Percentiles rank a stretch among this genome's conserved stretches.
Evolutionary conservation across 2,797 vertebrate genomes (phyloP).

Genomic region (Pipistrellus pygmaeus): DNA sequence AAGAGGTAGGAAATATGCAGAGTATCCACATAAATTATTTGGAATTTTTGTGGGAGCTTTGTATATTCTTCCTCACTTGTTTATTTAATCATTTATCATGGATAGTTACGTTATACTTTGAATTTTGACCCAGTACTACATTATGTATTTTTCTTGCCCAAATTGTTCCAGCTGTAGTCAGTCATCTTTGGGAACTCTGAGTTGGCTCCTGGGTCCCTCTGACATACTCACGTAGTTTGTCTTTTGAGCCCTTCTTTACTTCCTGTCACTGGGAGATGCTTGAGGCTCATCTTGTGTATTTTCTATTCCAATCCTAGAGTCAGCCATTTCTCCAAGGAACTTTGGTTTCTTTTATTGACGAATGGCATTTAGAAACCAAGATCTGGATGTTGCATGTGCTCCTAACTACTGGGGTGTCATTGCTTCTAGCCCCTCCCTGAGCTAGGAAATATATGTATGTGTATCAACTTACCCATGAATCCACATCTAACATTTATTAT

Average conservation of each 20-base stretch:
- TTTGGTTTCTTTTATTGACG: neutral
- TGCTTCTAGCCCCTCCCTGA: neutral
- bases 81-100: neutral
- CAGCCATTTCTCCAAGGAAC: neutral
- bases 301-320: neutral
- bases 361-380: conserved; percentile 43
- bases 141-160: neutral
- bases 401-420: neutral
- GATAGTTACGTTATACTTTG: neutral
- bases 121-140: neutral
- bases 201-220: neutral
- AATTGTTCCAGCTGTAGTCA: neutral
- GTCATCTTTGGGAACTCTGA: neutral
- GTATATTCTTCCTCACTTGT: neutral
- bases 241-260: neutral
- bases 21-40: neutral
- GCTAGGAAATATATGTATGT: neutral
- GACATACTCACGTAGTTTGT: neutral
- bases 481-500: neutral
- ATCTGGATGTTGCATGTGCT: neutral
- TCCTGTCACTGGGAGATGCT: neutral
- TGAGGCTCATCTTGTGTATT: neutral
- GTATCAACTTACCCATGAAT: neutral
- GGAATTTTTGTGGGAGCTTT: neutral
- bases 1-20: neutral